Evolutionary conservation across 1,140 invertebrate species (phyloP).

Genomic region (Hirudo medicinalis): DNA sequence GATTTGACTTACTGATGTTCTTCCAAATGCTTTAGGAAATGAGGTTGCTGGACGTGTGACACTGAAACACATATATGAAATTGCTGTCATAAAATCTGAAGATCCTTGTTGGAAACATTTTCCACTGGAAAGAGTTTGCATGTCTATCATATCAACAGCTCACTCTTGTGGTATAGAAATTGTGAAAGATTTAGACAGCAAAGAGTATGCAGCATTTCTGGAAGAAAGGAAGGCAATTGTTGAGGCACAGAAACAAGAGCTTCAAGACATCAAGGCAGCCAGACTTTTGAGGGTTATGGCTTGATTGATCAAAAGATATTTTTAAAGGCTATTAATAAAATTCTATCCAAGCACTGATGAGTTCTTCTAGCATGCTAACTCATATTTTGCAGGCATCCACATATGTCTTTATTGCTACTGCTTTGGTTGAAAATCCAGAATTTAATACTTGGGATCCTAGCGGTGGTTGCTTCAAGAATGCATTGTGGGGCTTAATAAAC

Average conservation of each 20-base stretch:
- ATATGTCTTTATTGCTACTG: too few relatives aligned
- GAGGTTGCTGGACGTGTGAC: slow-evolving; percentile 81
- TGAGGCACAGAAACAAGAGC: slow-evolving; percentile 58
- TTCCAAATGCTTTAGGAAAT: slow-evolving; percentile 42
- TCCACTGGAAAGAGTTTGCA: slow-evolving; percentile 62
- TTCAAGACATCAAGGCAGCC: slow-evolving; percentile 74
- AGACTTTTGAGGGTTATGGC: slow-evolving; percentile 66
- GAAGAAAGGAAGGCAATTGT: slow-evolving; percentile 59
- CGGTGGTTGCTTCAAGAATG: too few relatives aligned
- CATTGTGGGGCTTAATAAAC: too few relatives aligned
- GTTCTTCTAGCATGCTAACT: too few relatives aligned
- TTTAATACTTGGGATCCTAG: too few relatives aligned
- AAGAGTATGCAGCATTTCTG: slow-evolving; percentile 71
- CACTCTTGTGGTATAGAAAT: slow-evolving; percentile 71
- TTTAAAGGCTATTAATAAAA: slow-evolving; percentile 14
- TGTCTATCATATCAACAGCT: slow-evolving; percentile 61
- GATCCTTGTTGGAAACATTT: slow-evolving; percentile 61
- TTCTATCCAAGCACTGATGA: not conserved
- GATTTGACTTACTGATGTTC: slow-evolving; percentile 22
- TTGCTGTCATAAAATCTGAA: slow-evolving; percentile 78
- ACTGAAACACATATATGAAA: slow-evolving; percentile 94
- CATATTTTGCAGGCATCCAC: too few relatives aligned
- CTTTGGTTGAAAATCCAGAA: too few relatives aligned
- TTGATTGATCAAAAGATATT: not conserved
- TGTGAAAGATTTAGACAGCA: slow-evolving; percentile 59